Evolutionary conservation across 2,888 invertebrate genomes (phyloP), one percentile per base, ranked within the genome.

Genomic region (Nemapogon koenigi): DNA sequence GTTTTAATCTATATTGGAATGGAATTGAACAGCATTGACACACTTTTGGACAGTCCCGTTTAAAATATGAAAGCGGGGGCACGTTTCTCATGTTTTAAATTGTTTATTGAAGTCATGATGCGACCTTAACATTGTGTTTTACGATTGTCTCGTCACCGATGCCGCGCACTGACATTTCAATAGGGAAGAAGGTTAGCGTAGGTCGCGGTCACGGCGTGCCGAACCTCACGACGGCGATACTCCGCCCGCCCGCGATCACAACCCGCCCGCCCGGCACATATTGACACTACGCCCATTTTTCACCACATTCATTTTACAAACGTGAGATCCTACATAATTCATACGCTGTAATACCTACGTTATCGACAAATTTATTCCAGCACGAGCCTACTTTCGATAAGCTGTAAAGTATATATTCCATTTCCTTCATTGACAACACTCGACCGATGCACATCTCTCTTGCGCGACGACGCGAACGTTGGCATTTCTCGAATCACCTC

Each of bases 51-150:
- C 53, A 65, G 59, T 65, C 63, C 62, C 51, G 57, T 60, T 62
- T 60, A 60, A 64, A 59, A 35, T 35, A 13, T 55, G 63, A 59
- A 63, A 62, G 53, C 60, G 54, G 68, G 63, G 64, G 73, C 75
- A 78, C 75, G 75, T 71, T 75, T 71, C 57, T 62, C 55, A 62
- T 73, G 73, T 75, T 72, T 56, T 52, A 65, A 62, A 69, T 75
- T 64, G 71, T 75, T 76, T 76, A 76, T 76, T 69, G 75, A 73
- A 75, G 76, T 69, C 73, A 75, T 75, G 75, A 69, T 75, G 64
- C 70, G 75, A 75, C 75, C 76, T 73, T 72, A 72, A 75, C 75
- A 70, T 75, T 73, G 69, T 75, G 65, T 68, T 73, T 70, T 73
- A 71, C 71, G 72, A 78, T 76, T 75, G 75, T 68, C 73, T 75